Evolutionary conservation across 2,797 vertebrate genomes (phyloP), one percentile per base, ranked within the genome.

Genomic region (Pangasius larnaudii): DNA sequence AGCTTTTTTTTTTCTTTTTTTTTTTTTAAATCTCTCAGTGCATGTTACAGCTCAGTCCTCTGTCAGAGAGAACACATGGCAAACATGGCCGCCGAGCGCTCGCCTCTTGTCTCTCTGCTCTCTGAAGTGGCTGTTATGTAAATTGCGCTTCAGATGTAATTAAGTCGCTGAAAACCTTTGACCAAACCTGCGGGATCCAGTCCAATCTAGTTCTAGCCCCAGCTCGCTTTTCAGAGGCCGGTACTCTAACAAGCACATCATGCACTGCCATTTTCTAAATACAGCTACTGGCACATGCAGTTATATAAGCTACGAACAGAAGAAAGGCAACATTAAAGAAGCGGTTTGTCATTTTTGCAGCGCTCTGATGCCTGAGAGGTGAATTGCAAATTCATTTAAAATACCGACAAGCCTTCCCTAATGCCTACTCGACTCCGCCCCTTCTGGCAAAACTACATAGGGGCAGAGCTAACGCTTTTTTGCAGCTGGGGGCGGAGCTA

Each of bases 91-190:
- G 46, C 80, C 61, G 18, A 49, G 39, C 82, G 5, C 53, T 14
- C 22, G 61, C 77, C 89, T 87, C 86, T 82, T 46, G 51, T 67
- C 53, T 7, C 65, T 90, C 84, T 88, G 71, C 84, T 9, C 86
- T 91, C 87, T 88, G 46, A 91, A 91, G 88, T 88, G 86, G 75
- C 81, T 59, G 72, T 90, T 92, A 91, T 91, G 89, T 86, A 91
- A 91, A 90, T 91, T 27, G 77, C 24, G 56, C 87, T 90, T 92
- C 84, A 91, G 84, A 89, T 86, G 84, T 84, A 89, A 90, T 92
- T 90, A 91, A 90, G 82, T 90, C 79, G 7, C 69, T 51, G 75
- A 59, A 67, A 82, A 91, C 89, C 84, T 90, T 90, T 89, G 89
- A 87, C 90, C 88, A 90, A 85, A 90, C 86, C 90, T 88, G 86